Evolutionary conservation across 2,113 vertebrate genomes (phyloP), one percentile per base, ranked within the genome.

Genomic region (Protobothrops flavoviridis): DNA sequence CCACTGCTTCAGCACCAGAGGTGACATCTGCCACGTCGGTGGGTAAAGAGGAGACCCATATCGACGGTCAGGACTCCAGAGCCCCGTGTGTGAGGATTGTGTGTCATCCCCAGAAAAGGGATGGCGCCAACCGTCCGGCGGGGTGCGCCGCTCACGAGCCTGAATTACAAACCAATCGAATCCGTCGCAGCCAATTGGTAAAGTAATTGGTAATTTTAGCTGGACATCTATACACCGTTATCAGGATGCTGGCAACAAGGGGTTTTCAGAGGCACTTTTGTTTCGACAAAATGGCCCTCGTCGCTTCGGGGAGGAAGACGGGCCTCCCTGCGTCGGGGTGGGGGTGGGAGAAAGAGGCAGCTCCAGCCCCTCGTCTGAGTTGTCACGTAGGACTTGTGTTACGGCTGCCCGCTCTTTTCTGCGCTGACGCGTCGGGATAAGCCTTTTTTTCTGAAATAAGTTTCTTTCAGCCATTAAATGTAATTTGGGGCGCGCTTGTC

Each of bases 171-270:
- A 98, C 98, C 98, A 98, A 99, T 99, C 98, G 98, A 99, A 99
- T 98, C 97, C 93, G 97, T 98, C 97, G 98, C 98, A 98, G 98
- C 98, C 98, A 98, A 98, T 99, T 98, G 98, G 98, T 98, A 98
- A 99, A 97, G 98, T 99, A 99, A 99, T 99, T 99, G 98, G 99
- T 99, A 99, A 99, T 98, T 99, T 98, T 99, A 99, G 98, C 98
- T 98, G 98, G 97, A 96, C 98, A 96, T 98, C 98, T 98, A 96
- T 97, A 96, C 97, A 97, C 97, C 97, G 98, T 97, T 97, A 97
- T 98, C 97, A 97, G 97, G 97, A 94, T 95, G 95, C 94, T 97
- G 96, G 92, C 94, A 95, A 96, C 20, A 95, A 81, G 97, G 94
- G 94, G 96, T 96, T 96, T 57, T 98, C 96, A 97, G 98, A 98